These are phyloP conservation scores for Notolabrus celidotus DNA, from an alignment of 2,797 vertebrate species.

Conservation along the genomic window DNA sequence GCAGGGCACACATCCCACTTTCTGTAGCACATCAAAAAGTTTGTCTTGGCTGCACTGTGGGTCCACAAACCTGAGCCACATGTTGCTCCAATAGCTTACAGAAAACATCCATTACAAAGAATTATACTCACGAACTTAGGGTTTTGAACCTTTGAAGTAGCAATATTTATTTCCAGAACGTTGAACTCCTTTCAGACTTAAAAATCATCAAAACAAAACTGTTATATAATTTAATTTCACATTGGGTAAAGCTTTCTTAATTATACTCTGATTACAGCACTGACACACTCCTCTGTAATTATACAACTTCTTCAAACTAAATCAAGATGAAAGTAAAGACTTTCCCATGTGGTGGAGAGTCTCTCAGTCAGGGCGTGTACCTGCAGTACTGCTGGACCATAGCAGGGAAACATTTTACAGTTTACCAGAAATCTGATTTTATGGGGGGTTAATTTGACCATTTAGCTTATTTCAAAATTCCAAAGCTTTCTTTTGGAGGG, in stretches of 20 bases:
- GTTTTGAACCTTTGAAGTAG: neutral
- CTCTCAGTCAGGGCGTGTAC: too few relatives aligned
- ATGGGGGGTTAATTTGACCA: too few relatives aligned
- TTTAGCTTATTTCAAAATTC: too few relatives aligned
- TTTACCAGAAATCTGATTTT: too few relatives aligned
- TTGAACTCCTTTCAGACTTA: neutral
- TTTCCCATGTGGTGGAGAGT: slow-evolving; percentile 5
- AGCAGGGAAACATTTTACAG: too few relatives aligned
- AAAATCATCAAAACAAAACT: slow-evolving; percentile 10
- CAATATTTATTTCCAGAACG: neutral
- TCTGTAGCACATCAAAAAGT: slow-evolving; percentile 2
- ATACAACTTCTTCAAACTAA: slow-evolving; percentile 15
- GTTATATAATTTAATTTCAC: slow-evolving; percentile 10
- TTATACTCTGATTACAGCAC: slow-evolving; percentile 9
- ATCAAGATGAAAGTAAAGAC: slow-evolving; percentile 37
- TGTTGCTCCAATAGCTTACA: slow-evolving; percentile 4
- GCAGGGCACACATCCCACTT: neutral
- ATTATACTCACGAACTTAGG: neutral
- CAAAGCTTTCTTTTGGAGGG: too few relatives aligned
- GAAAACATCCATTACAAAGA: neutral
- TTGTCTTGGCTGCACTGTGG: slow-evolving; percentile 5
- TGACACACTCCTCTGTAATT: slow-evolving; percentile 38
- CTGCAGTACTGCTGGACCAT: too few relatives aligned
- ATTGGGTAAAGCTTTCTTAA: slow-evolving; percentile 25
- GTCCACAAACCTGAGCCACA: neutral